A percentile compares a stretch with the other conserved stretches of the same genome.
phyloP scores from a whole-genome alignment of 2,888 invertebrate species.

The Leptinotarsa rubiginosa region DNA sequence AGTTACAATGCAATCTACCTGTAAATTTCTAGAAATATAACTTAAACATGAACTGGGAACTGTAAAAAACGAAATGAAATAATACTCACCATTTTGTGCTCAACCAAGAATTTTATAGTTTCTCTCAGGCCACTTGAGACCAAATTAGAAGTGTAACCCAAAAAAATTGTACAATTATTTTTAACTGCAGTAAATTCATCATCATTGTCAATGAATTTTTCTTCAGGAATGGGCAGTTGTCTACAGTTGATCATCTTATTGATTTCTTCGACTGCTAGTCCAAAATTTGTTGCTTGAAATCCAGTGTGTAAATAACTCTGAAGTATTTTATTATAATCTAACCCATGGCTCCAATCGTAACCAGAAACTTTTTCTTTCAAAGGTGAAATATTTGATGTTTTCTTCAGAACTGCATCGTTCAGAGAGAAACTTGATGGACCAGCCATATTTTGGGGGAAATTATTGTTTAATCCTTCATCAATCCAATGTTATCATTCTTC shows the following conservation, averaged over 20 bases:
- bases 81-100: conserved; percentile 78
- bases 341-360: conserved; percentile 92
- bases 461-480: neutral
- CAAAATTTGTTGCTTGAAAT: conserved; percentile 98
- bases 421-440: conserved; percentile 17
- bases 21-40: conserved; percentile 40
- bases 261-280: conserved; percentile 89
- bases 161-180: conserved; percentile 91
- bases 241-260: conserved; percentile 90
- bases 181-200: conserved; percentile 84
- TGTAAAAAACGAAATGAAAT: neutral
- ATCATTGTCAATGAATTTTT: conserved; percentile 76
- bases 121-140: conserved; percentile 94
- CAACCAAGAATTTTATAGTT: conserved; percentile 84
- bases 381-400: conserved; percentile 56
- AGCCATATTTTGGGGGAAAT: conserved; percentile 1
- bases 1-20: conserved; percentile 96
- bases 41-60: conserved; percentile 3
- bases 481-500: neutral
- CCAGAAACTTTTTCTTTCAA: conserved; percentile 75
- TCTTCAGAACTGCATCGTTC: conserved; percentile 58
- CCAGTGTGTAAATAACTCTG: conserved; percentile 85
- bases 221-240: conserved; percentile 75
- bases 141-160: conserved; percentile 97
- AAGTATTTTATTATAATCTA: conserved; percentile 87